Evolutionary conservation across 2,797 vertebrate species (phyloP), one percentile per base, ranked within the genome.

Genomic region (Adrianichthys oophorus): DNA sequence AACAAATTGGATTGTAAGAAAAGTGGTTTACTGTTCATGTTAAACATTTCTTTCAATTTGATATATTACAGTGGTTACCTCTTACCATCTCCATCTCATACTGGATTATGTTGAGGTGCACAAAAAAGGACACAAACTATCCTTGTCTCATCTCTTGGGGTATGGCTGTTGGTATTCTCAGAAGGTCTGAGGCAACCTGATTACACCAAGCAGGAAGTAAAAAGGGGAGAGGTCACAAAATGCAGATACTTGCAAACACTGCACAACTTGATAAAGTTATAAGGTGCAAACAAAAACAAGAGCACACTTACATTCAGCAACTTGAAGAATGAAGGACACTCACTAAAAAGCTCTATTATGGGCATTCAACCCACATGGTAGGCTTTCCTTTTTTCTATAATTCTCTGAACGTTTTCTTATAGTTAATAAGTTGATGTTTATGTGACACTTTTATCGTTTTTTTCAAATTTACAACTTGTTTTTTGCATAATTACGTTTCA

Each of bases 161-260:
- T 88, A 82, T 75, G 64, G 48, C 76, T 58, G 57, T 79, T 79
- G 77, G 72, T 55, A 78, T 85, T 86, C 53, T 85, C 52, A 68
- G 68, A 74, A 74, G 59, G 80, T 81, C 90, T 92, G 91, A 70
- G 71, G 52, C 78, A 56, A 77, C 80, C 87, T 90, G 91, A 93
- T 92, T 90, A 91, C 79, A 78, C 64, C 70, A 50, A 83, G 82
- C 82, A 90, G 91, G 90, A 93, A 90, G 85, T 87, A 47, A 70
- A 80, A 57, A 59, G 86, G 87, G 90, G 89, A 90, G 89, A 85
- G 90, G 88, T 89, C 78, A 79, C 64, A 60, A 68, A 68, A 76
- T 73, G 72, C 48, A 78, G 70, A 83, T 82, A 76, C 78, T 67
- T 41, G 56, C 52, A 72, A 64, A 77, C 74, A 83, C 79, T 79